Evolutionary conservation across 1,140 invertebrate species (phyloP).

Genomic region (Drosophila subpulchrella): DNA sequence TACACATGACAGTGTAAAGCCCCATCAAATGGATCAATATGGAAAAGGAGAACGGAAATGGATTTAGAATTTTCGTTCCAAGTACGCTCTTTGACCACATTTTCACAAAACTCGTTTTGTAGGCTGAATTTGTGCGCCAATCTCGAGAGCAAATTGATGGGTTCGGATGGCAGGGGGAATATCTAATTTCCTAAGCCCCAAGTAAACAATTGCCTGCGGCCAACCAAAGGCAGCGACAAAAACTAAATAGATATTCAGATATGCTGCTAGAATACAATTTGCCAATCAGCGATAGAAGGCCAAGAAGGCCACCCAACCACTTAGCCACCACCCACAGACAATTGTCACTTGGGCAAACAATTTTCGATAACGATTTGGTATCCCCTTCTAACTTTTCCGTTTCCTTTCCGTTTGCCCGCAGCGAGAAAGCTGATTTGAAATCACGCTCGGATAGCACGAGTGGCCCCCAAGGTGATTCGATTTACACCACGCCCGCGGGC

Average conservation of each 20-base stretch:
- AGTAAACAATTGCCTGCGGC: constrained; percentile 53
- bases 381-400: constrained; percentile 6
- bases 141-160: neutral
- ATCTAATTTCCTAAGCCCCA: constrained; percentile 63
- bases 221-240: constrained; percentile 20
- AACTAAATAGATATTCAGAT: constrained; percentile 76
- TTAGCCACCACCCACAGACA: constrained; percentile 43
- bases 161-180: neutral
- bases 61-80: constrained; percentile 72
- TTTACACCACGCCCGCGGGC: constrained; percentile 84
- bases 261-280: constrained; percentile 65
- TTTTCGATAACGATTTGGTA: constrained; percentile 62
- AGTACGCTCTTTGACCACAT: constrained; percentile 28
- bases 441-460: constrained; percentile 84
- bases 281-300: constrained; percentile 63
- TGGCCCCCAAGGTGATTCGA: constrained; percentile 84
- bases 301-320: constrained; percentile 16
- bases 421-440: constrained; percentile 85
- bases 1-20: constrained; percentile 15
- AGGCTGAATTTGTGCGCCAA: constrained; percentile 10
- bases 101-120: constrained; percentile 23
- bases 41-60: constrained; percentile 58
- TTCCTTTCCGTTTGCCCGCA: constrained; percentile 56
- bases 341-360: constrained; percentile 64
- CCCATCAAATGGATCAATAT: constrained; percentile 43